Conservation (phyloP, 1,140 invertebrate genomes). For the Zaprionus taronus region DNA sequence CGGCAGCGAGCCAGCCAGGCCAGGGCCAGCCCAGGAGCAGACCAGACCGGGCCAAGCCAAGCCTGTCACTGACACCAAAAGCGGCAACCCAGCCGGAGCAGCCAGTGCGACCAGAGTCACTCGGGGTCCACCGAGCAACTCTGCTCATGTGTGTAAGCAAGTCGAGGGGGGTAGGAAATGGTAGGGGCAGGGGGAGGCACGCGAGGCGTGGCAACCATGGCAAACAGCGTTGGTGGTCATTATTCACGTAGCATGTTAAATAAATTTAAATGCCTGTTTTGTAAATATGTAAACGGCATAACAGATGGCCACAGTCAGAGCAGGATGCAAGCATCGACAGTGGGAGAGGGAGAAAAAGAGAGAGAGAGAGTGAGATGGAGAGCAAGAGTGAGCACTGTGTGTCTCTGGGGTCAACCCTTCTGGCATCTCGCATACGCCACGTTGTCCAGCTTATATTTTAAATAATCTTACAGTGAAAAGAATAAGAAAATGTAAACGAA, state of each 20-base stretch:
- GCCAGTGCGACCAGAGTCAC: slow-evolving; percentile 26
- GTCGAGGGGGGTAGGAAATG: slow-evolving; percentile 4
- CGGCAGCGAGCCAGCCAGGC: slow-evolving; percentile 12
- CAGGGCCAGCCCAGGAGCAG: slow-evolving; percentile 20
- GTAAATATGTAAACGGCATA: slow-evolving; percentile 79
- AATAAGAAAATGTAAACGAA: background rate
- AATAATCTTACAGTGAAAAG: background rate
- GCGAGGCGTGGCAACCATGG: slow-evolving; percentile 52
- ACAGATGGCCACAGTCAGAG: slow-evolving; percentile 52
- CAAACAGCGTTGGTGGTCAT: slow-evolving; percentile 70
- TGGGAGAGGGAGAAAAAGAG: background rate
- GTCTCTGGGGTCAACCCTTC: slow-evolving; percentile 17
- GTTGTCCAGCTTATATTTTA: slow-evolving; percentile 21
- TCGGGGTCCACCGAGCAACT: slow-evolving; percentile 4
- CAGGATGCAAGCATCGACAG: background rate
- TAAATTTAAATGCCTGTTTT: slow-evolving; percentile 83
- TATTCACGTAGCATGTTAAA: slow-evolving; percentile 82
- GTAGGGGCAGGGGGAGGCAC: background rate
- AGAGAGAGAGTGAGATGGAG: background rate
- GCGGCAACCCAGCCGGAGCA: slow-evolving; percentile 41
- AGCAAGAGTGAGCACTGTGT: background rate
- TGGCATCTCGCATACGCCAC: slow-evolving; percentile 15
- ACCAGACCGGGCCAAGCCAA: slow-evolving; percentile 35
- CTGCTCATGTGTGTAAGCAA: slow-evolving; percentile 34
- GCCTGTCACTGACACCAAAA: slow-evolving; percentile 76